Conservation (phyloP, 2,113 vertebrate species). For the Gobiocypris rarus region DNA sequence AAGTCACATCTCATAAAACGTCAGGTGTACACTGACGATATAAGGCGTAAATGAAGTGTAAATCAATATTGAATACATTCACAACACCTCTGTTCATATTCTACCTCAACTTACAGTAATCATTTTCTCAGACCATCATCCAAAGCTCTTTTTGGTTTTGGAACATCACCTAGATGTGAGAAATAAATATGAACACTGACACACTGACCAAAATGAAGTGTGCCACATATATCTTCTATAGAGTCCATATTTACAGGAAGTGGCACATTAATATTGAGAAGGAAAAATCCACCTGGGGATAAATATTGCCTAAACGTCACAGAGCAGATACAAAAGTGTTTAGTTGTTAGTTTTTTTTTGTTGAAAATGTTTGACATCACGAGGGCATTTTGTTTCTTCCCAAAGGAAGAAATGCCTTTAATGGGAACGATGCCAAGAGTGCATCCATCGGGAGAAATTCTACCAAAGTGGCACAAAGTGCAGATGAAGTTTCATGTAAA, state of each 20-base stretch:
- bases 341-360: background rate
- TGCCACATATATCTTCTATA: slow-evolving; percentile 34
- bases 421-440: background rate
- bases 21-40: slow-evolving; percentile 68
- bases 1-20: slow-evolving; percentile 71
- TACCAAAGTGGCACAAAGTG: slow-evolving; percentile 56
- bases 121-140: slow-evolving; percentile 45
- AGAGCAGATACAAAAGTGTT: background rate
- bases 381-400: background rate
- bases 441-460: background rate
- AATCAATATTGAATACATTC: slow-evolving; percentile 74
- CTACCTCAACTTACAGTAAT: slow-evolving; percentile 53
- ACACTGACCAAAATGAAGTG: slow-evolving; percentile 52
- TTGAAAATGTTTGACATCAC: slow-evolving; percentile 13
- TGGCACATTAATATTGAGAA: slow-evolving; percentile 58
- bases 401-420: slow-evolving; percentile 7
- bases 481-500: slow-evolving; percentile 15
- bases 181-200: slow-evolving; percentile 55
- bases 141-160: slow-evolving; percentile 52
- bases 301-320: background rate
- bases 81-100: slow-evolving; percentile 67
- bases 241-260: slow-evolving; percentile 65
- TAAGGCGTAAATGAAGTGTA: slow-evolving; percentile 71
- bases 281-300: background rate
- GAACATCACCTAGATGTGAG: slow-evolving; percentile 39